A percentile compares a stretch with the other conserved stretches of the same genome.
These are phyloP conservation scores for Panzeria rudis DNA, from an alignment of 2,888 invertebrate species.

Conservation along the genomic window DNA sequence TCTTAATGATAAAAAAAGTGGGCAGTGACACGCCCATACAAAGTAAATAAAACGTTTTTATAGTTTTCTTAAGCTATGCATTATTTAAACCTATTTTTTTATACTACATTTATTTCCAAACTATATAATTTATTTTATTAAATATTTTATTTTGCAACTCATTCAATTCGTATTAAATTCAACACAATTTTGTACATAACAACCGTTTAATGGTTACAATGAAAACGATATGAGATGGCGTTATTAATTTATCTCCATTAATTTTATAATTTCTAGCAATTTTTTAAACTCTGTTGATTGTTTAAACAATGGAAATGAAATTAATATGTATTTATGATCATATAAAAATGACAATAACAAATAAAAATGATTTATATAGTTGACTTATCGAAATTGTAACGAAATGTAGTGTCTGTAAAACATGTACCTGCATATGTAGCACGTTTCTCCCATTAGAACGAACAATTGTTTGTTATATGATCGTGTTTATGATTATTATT, in stretches of 20 bases:
- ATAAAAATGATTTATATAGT: slow-evolving; percentile 30
- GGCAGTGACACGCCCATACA: too few species aligned
- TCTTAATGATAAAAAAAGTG: too few species aligned
- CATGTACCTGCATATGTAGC: background rate
- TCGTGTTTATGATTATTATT: slow-evolving; percentile 44
- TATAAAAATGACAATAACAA: slow-evolving; percentile 25
- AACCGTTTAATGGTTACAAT: background rate
- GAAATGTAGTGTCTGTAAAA: background rate
- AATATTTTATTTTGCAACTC: too few species aligned
- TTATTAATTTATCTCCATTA: background rate
- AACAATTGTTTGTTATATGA: background rate
- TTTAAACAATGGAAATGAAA: slow-evolving; percentile 3
- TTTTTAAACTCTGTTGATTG: background rate
- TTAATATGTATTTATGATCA: slow-evolving; percentile 6
- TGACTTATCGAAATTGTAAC: slow-evolving; percentile 23
- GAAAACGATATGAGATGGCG: background rate
- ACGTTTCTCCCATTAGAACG: background rate
- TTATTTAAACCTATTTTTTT: too few species aligned
- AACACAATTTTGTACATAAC: background rate
- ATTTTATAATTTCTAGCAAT: background rate
- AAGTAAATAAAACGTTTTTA: too few species aligned
- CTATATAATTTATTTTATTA: too few species aligned
- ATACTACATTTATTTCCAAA: too few species aligned
- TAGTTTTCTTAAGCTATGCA: too few species aligned
- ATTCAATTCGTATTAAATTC: too few species aligned